Evolutionary conservation across 1,140 invertebrate species (phyloP), one percentile per base, ranked within the genome.

Genomic region (Drosophila lini): DNA sequence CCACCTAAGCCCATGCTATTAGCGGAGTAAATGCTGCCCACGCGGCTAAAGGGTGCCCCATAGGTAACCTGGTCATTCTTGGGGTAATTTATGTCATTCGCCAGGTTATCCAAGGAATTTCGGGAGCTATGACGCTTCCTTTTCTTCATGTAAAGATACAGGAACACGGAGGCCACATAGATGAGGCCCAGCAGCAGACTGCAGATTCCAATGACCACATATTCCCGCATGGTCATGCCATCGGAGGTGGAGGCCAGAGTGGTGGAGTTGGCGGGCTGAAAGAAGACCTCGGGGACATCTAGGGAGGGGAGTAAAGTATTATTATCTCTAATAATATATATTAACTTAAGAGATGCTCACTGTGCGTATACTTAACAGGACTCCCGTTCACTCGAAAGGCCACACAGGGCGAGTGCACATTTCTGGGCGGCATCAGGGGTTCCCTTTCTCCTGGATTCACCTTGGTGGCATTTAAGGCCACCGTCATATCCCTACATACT

Each of bases 321-420:
- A 63, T 7, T n/a, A 10, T 6, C 5, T n/a, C 4, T 8, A n/a
- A n/a, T n/a, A n/a, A n/a, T n/a, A n/a, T 1, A 16, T 42, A 34
- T 9, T 1, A 10, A 5, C 2, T 38, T 1, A 3, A 15, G 5
- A n/a, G 3, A 93, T 31, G 28, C 93, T 94, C 93, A 97, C 96
- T 97, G 55, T 93, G 95, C 3, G 93, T 81, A 62, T 94, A 93
- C 92, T 94, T 95, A 1, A 94, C 93, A 19, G 96, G 96, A 41
- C 96, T 96, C 28, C 97, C 97, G 59, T 96, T 96, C 8, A 97
- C 95, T 73, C 97, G 94, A 84, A 98, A 97, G 10, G 96, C 96
- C 25, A 97, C 95, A 74, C 97, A 97, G 0, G 96, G 96, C 5
- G 95, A 95, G 91, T 97, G 96, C n/a, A 96, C 79, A 73, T 92